Evolutionary conservation across 37 sponge, comb jelly and placozoan species (phyloP).

Genomic region (Eunapius fragilis): DNA sequence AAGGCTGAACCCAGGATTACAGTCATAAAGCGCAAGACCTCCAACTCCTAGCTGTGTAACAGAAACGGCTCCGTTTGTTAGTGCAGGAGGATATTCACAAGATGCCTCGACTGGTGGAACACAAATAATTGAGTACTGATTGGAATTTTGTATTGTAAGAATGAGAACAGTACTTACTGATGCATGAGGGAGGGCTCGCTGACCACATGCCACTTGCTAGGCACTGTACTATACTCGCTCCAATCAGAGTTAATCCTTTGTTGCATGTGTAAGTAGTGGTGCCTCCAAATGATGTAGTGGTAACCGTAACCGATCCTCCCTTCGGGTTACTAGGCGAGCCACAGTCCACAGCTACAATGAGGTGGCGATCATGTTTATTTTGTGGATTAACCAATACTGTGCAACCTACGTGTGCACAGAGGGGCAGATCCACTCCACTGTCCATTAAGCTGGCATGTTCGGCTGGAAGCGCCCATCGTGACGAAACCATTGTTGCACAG

Average conservation of each 20-base stretch:
- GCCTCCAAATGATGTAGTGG: slow-evolving; percentile 6
- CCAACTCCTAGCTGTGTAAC: neutral
- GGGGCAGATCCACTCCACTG: slow-evolving; percentile 42
- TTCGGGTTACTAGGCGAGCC: neutral
- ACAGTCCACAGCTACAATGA: slow-evolving; percentile 30
- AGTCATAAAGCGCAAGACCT: neutral
- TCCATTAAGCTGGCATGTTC: slow-evolving; percentile 30
- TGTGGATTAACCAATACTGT: neutral
- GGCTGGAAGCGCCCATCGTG: neutral
- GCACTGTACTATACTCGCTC: slow-evolving; percentile 28
- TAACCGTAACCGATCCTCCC: slow-evolving; percentile 1
- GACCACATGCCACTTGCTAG: slow-evolving; percentile 20
- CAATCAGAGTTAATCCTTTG: slow-evolving; percentile 35
- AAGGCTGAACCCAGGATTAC: neutral
- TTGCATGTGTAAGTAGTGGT: slow-evolving; percentile 43
- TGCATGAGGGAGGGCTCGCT: slow-evolving; percentile 38
- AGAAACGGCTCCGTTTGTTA: too few relatives aligned
- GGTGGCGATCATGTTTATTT: too few relatives aligned
- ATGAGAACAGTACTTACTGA: too few relatives aligned
- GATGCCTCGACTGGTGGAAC: too few relatives aligned
- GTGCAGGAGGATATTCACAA: too few relatives aligned
- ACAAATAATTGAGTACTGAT: too few relatives aligned
- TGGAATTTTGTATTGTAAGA: too few relatives aligned
- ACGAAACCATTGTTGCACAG: slow-evolving; percentile 11
- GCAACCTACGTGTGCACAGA: slow-evolving; percentile 21